Conservation (phyloP, 2,888 invertebrate genomes). For the Acrocyrtus sp. region DNA sequence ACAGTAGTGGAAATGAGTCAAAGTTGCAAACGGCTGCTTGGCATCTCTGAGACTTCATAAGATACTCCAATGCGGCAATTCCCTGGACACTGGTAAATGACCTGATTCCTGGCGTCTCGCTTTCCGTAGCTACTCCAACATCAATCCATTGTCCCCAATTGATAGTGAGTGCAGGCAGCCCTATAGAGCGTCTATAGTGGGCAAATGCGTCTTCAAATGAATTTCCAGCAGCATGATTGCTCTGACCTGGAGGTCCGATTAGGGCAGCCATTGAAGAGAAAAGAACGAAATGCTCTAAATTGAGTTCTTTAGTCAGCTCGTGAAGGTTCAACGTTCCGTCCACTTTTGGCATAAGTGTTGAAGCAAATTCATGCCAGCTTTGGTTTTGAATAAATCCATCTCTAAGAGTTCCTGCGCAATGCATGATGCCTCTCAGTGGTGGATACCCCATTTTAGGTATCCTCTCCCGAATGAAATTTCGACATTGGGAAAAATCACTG, state of each 20-base stretch:
- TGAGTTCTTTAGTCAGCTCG: neutral
- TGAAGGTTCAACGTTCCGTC: slow-evolving; percentile 15
- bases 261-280: slow-evolving; percentile 5
- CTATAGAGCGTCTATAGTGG: neutral
- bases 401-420: slow-evolving; percentile 4
- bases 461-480: neutral
- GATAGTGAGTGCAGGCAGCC: neutral
- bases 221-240: slow-evolving; percentile 2
- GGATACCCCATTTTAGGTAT: neutral
- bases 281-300: slow-evolving; percentile 12
- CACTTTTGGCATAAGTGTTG: neutral
- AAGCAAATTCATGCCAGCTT: neutral
- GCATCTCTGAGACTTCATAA: neutral
- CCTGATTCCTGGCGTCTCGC: neutral
- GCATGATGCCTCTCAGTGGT: slow-evolving; percentile 9
- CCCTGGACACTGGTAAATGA: neutral
- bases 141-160: slow-evolving; percentile 8
- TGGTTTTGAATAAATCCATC: slow-evolving; percentile 12
- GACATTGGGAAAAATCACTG: neutral
- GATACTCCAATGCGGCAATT: neutral
- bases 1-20: slow-evolving; percentile 2
- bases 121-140: slow-evolving; percentile 5
- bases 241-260: slow-evolving; percentile 5
- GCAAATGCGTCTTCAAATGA: slow-evolving; percentile 2
- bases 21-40: neutral